Evolutionary conservation across 2,113 vertebrate species (phyloP).

Genomic region (Gallinago jamesoni): DNA sequence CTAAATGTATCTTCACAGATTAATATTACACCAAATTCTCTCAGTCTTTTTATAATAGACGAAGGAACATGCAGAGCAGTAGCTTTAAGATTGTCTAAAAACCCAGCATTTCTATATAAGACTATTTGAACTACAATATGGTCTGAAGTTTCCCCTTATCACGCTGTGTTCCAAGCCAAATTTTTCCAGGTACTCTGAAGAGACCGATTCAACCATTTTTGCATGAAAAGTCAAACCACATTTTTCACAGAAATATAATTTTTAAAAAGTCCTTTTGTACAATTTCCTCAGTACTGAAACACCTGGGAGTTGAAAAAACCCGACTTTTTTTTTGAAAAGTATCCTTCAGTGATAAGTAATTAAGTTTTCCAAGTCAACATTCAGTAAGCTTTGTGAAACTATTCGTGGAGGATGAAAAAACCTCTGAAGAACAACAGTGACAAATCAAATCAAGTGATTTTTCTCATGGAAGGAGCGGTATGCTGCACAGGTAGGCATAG

Average conservation of each 20-base stretch:
- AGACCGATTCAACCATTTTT: not conserved
- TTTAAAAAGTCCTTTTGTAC: not conserved
- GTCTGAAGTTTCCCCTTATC: not conserved
- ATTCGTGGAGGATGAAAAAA: not conserved
- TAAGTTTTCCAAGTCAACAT: not conserved
- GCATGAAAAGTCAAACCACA: not conserved
- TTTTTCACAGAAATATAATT: not conserved
- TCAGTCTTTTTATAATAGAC: not conserved
- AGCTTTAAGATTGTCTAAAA: not conserved
- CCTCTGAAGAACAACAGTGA: not conserved
- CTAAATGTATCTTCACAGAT: not conserved
- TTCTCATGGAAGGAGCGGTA: not conserved
- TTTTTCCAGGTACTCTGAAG: not conserved
- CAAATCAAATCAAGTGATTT: not conserved
- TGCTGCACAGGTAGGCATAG: not conserved
- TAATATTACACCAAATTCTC: not conserved
- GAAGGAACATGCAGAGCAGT: not conserved
- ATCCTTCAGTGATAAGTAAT: not conserved
- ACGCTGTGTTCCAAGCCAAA: not conserved
- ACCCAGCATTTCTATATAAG: not conserved
- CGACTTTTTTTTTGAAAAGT: not conserved
- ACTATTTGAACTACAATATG: not conserved
- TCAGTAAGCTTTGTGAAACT: not conserved
- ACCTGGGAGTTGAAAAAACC: constrained; percentile 2
- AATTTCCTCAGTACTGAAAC: not conserved